These are phyloP conservation scores for Mimumesa dahlbomi DNA, from an alignment of 2,888 invertebrate species.

Conservation along the genomic window DNA sequence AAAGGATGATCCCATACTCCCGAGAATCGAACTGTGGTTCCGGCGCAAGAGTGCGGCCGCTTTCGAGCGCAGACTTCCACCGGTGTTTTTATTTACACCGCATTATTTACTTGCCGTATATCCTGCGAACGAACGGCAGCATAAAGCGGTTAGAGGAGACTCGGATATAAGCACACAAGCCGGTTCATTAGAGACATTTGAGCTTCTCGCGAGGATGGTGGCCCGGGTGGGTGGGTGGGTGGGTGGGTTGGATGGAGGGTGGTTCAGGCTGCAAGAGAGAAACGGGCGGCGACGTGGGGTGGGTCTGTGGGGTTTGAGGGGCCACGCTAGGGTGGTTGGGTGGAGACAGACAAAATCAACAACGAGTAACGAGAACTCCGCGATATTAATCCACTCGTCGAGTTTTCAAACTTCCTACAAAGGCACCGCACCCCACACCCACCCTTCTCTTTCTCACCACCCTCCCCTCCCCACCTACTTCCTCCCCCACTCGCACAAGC, in stretches of 20 bases:
- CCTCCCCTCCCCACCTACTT: constrained; percentile 16
- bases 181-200: constrained; percentile 81
- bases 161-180: constrained; percentile 80
- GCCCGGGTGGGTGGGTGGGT: constrained; percentile 42
- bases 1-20: constrained; percentile 4
- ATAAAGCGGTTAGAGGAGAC: constrained; percentile 76
- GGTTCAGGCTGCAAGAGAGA: constrained; percentile 60
- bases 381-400: constrained; percentile 81
- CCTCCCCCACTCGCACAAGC: constrained; percentile 26
- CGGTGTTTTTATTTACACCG: constrained; percentile 73
- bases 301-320: constrained; percentile 49
- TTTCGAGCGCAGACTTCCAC: constrained; percentile 37
- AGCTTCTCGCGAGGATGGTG: constrained; percentile 73
- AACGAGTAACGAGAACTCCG: constrained; percentile 80
- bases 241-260: constrained; percentile 52
- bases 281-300: constrained; percentile 41
- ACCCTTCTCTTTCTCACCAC: constrained; percentile 19
- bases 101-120: constrained; percentile 72
- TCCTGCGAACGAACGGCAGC: constrained; percentile 63
- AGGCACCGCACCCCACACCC: constrained; percentile 71
- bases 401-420: constrained; percentile 81
- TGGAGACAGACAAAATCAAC: constrained; percentile 80
- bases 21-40: constrained; percentile 39
- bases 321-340: constrained; percentile 65
- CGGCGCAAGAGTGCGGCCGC: constrained; percentile 20